Percentiles rank a stretch among this genome's conserved stretches.
Evolutionary conservation across 1,140 invertebrate genomes (phyloP).

Genomic region (Drosophila gunungcola): DNA sequence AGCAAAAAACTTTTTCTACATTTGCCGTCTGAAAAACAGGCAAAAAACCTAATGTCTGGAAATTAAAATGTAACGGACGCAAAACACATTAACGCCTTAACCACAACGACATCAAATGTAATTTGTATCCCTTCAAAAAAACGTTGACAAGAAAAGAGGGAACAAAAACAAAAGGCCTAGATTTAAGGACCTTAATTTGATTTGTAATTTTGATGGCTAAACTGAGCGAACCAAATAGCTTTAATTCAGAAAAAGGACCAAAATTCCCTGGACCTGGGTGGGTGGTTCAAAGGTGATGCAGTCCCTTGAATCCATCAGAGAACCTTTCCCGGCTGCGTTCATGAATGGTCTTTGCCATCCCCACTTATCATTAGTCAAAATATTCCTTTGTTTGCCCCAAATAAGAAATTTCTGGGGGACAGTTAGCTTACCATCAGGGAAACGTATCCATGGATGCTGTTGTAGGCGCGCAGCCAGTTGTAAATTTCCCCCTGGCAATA

Average conservation of each 20-base stretch:
- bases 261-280: not conserved
- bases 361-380: constrained; percentile 33
- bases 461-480: constrained; percentile 69
- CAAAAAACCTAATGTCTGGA: constrained; percentile 4
- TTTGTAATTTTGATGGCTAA: constrained; percentile 18
- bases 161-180: constrained; percentile 19
- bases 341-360: constrained; percentile 1
- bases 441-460: constrained; percentile 78
- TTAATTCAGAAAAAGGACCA: constrained; percentile 29
- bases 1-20: no score
- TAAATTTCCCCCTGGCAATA: constrained; percentile 78
- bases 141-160: constrained; percentile 1
- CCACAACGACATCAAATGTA: constrained; percentile 42
- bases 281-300: constrained; percentile 31
- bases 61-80: constrained; percentile 18
- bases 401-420: not conserved
- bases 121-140: constrained; percentile 28
- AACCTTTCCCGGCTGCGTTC: constrained; percentile 8
- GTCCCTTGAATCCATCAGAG: constrained; percentile 30
- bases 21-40: not conserved
- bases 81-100: constrained; percentile 36
- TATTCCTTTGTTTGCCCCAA: constrained; percentile 3
- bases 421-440: constrained; percentile 73
- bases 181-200: constrained; percentile 27
- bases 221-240: constrained; percentile 15